Percentiles rank a stretch among this genome's conserved stretches.
These are phyloP conservation scores for Haplochromis vanheusdeni DNA, from an alignment of 2,113 vertebrate species.

Conservation along the genomic window DNA sequence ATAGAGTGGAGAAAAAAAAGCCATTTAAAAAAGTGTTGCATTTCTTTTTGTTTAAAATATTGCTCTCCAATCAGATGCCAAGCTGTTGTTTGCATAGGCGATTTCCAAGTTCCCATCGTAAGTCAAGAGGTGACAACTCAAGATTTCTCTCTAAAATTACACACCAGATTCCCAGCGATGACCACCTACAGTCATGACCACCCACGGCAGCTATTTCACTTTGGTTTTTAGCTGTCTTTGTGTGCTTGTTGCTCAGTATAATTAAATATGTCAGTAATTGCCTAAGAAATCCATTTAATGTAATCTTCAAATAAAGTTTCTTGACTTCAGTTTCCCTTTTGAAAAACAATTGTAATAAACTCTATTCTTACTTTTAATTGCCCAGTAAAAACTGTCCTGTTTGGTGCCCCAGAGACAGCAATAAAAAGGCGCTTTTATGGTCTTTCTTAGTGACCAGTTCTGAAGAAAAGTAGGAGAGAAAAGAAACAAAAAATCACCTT, in stretches of 20 bases:
- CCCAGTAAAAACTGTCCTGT: constrained; percentile 31
- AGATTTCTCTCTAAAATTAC: constrained; percentile 36
- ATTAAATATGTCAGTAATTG: neutral
- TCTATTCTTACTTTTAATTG: constrained; percentile 56
- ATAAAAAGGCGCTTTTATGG: constrained; percentile 61
- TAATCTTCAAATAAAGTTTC: neutral
- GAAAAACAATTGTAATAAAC: constrained; percentile 34
- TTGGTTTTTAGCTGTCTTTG: neutral
- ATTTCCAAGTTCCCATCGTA: neutral
- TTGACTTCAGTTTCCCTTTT: neutral
- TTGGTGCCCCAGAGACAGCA: constrained; percentile 39
- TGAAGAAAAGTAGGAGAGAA: neutral
- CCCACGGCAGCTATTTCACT: constrained; percentile 6
- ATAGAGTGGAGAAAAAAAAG: neutral
- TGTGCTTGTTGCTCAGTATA: neutral
- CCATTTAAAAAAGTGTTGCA: neutral
- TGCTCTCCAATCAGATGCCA: neutral
- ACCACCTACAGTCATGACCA: constrained; percentile 26
- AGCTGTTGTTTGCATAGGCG: neutral
- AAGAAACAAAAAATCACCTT: neutral
- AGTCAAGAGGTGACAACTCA: constrained; percentile 1
- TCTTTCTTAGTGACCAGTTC: constrained; percentile 40
- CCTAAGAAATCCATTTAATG: neutral
- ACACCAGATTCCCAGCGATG: neutral
- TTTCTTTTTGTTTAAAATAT: neutral